Conservation (phyloP, 2,888 invertebrate genomes). For the Nysson spinosus region DNA sequence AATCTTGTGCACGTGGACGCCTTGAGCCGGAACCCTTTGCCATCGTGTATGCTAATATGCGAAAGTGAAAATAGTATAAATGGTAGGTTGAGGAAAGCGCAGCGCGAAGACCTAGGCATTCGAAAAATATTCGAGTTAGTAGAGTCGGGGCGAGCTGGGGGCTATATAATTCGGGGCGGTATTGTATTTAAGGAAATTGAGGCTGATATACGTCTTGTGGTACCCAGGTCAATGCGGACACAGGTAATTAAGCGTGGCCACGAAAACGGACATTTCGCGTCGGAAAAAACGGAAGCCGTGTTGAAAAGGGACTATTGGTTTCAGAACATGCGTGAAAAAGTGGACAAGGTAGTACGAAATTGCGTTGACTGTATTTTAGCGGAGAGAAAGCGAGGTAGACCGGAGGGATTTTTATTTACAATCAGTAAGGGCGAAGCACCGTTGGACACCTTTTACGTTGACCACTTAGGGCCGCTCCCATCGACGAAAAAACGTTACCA, state of each 20-base stretch:
- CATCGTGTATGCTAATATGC: neutral
- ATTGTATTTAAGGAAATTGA: neutral
- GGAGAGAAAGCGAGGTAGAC: slow-evolving; percentile 55
- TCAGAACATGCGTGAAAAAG: slow-evolving; percentile 10
- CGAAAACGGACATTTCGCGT: slow-evolving; percentile 19
- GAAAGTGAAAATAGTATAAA: slow-evolving; percentile 12
- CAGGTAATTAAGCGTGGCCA: slow-evolving; percentile 22
- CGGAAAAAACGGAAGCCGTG: slow-evolving; percentile 13
- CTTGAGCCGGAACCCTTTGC: slow-evolving; percentile 14
- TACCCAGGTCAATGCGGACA: neutral
- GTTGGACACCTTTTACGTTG: slow-evolving; percentile 64
- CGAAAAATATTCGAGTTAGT: too few relatives aligned
- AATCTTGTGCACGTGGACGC: slow-evolving; percentile 26
- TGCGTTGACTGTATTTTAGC: slow-evolving; percentile 57
- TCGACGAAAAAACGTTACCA: slow-evolving; percentile 61
- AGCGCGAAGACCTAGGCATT: slow-evolving; percentile 18
- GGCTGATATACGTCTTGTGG: neutral
- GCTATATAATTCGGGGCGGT: too few relatives aligned
- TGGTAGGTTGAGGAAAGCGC: slow-evolving; percentile 10
- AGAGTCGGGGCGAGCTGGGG: too few relatives aligned
- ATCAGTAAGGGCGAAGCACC: slow-evolving; percentile 60
- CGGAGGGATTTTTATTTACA: slow-evolving; percentile 58
- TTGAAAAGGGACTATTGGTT: slow-evolving; percentile 29
- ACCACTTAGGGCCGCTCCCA: slow-evolving; percentile 65
- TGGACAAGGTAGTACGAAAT: slow-evolving; percentile 13